phyloP scores from a whole-genome alignment of 2,113 vertebrate species.

The Thalassoma bifasciatum region DNA sequence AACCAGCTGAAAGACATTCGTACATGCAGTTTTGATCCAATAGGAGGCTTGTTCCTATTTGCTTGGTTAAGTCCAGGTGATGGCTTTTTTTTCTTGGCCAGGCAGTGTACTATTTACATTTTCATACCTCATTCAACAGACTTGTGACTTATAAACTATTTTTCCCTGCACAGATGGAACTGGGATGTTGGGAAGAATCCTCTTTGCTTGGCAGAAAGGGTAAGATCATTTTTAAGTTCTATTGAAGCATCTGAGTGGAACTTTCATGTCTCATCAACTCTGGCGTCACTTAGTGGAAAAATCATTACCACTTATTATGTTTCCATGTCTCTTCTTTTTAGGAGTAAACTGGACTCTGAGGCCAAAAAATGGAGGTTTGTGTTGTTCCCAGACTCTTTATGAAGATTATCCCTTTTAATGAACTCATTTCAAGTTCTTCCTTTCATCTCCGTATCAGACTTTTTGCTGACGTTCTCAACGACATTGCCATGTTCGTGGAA shows the following conservation, averaged over 20 bases:
- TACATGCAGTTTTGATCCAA: too few relatives aligned
- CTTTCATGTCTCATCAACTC: background rate
- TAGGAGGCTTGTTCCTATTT: too few relatives aligned
- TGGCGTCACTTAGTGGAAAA: too few relatives aligned
- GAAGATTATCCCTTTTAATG: background rate
- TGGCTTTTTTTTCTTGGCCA: too few relatives aligned
- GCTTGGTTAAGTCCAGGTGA: too few relatives aligned
- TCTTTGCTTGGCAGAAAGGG: constrained; percentile 93
- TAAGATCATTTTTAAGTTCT: constrained; percentile 58
- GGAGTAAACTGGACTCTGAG: constrained; percentile 91
- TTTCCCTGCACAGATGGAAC: constrained; percentile 82
- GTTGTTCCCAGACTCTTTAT: too few relatives aligned
- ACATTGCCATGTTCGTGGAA: constrained; percentile 90
- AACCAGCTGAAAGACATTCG: too few relatives aligned
- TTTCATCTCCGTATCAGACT: constrained; percentile 77
- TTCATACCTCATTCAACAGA: background rate
- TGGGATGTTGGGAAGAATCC: constrained; percentile 90
- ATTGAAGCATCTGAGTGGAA: background rate
- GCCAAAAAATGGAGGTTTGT: constrained; percentile 92
- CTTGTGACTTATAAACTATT: background rate
- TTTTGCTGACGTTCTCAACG: constrained; percentile 91
- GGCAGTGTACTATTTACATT: background rate
- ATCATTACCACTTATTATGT: background rate
- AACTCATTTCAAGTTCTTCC: background rate
- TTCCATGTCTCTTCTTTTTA: constrained; percentile 51